Evolutionary conservation across 2,888 invertebrate genomes (phyloP), one percentile per base, ranked within the genome.

Genomic region (Machimus atricapillus): DNA sequence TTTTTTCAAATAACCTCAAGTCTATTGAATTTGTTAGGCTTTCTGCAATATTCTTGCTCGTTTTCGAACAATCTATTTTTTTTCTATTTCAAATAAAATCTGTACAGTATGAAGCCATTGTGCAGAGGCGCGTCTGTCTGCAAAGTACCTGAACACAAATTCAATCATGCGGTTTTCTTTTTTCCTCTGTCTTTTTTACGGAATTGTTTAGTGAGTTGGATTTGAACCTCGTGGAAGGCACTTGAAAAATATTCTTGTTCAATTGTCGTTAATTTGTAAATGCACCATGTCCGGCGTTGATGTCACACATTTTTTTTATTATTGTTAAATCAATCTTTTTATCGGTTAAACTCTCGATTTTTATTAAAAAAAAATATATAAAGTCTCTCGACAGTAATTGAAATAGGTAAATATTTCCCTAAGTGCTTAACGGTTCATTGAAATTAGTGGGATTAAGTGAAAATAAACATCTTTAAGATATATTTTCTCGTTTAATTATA

Each of bases 251-350:
- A 66, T 66, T 66, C 66, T 66, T 66, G 27, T 66, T 66, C 37
- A 37, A 76, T 76, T 76, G 76, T 76, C 37, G 34, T 76, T 76
- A 76, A 76, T 76, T 76, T 31, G n/a, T 76, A 76, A 76, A 76
- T 76, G 76, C 37, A 76, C 37, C 37, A 37, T 76, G 34, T 76
- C 76, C 76, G 76, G 66, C 66, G 12, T 23, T 23, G 9, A 27
- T 66, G 27, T n/a, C 66, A 66, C 66, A 66, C 27, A 76, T 74
- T 31, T 74, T 74, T 76, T 76, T 76, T n/a, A 23, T 31, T 27
- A 12, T 74, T 31, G 34, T 27, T 76, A 34, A 76, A 52, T 52
- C n/a, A 52, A 52, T 52, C 52, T 19, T 52, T 66, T 66, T 23
- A 23, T 66, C 66, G 23, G n/a, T 66, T 66, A 27, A 27, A 66